These are phyloP conservation scores for Parapsyche elsis DNA, from an alignment of 1,140 invertebrate genomes.

Conservation along the genomic window DNA sequence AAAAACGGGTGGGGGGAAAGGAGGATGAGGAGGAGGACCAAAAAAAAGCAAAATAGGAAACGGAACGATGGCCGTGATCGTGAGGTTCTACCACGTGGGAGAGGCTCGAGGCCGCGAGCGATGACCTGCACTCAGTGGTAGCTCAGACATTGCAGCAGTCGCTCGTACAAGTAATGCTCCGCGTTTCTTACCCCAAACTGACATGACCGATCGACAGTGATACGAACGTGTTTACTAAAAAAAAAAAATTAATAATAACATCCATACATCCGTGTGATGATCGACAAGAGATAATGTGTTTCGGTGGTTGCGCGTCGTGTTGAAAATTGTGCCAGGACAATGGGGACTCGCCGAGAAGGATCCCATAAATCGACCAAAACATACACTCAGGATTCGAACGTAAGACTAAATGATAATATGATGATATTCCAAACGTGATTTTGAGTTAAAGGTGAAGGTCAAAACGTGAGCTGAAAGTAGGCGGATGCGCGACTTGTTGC, in stretches of 20 bases:
- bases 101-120: conserved; percentile 45
- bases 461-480: conserved; percentile 9
- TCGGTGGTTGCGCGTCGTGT: not conserved
- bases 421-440: no score
- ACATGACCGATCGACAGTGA: not conserved
- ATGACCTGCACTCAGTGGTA: conserved; percentile 52
- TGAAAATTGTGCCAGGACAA: no score
- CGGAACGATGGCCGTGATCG: not conserved
- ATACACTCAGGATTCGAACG: not conserved
- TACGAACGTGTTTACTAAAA: no score
- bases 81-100: conserved; percentile 48
- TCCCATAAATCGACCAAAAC: not conserved
- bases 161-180: conserved; percentile 15
- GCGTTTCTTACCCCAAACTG: not conserved
- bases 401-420: not conserved
- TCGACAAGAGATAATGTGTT: not conserved
- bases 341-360: no score
- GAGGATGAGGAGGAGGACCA: not conserved
- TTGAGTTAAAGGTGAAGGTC: conserved; percentile 16
- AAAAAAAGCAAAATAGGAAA: not conserved
- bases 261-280: not conserved
- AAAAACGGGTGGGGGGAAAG: not conserved
- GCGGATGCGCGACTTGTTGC: conserved; percentile 11
- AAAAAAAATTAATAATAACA: not conserved
- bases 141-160: conserved; percentile 29